phyloP scores from a whole-genome alignment of 2,797 vertebrate genomes.

The Girardinus metallicus region DNA sequence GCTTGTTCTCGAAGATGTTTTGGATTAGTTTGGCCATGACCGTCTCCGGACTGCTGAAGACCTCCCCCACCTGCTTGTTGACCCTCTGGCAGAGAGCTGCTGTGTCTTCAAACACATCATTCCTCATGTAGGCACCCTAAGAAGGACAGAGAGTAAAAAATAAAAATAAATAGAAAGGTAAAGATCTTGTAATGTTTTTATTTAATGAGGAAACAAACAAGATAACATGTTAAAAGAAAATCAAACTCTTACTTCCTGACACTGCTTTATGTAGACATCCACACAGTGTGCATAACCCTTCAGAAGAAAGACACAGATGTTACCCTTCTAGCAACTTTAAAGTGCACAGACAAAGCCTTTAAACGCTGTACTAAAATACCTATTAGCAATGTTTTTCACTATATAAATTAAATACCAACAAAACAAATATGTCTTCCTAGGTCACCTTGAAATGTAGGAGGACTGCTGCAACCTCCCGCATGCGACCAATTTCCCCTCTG shows the following conservation, averaged over 20 bases:
- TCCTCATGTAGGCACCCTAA: slow-evolving; percentile 91
- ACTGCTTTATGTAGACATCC: slow-evolving; percentile 99
- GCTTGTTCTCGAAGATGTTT: slow-evolving; percentile 96
- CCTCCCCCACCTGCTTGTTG: slow-evolving; percentile 97
- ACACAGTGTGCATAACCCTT: slow-evolving; percentile 99
- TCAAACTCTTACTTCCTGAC: slow-evolving; percentile 90
- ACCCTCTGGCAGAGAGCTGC: slow-evolving; percentile 92
- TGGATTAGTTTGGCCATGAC: slow-evolving; percentile 99
- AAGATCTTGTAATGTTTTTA: not conserved
- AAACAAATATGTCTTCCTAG: slow-evolving; percentile 12
- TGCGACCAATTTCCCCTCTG: slow-evolving; percentile 94
- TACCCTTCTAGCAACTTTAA: slow-evolving; percentile 5
- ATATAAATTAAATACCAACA: not conserved
- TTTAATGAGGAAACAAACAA: not conserved
- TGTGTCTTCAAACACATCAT: slow-evolving; percentile 96
- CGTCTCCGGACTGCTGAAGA: slow-evolving; percentile 97
- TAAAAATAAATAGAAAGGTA: not conserved
- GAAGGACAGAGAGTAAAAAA: not conserved
- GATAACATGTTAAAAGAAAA: not conserved
- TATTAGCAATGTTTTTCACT: not conserved
- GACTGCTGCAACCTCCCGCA: slow-evolving; percentile 97
- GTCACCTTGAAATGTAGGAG: slow-evolving; percentile 98
- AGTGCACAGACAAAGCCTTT: not conserved
- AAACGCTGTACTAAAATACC: not conserved
- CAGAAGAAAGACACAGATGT: slow-evolving; percentile 54